Conservation (phyloP, 2,113 vertebrate genomes). For the Osmerus eperlanus region DNA sequence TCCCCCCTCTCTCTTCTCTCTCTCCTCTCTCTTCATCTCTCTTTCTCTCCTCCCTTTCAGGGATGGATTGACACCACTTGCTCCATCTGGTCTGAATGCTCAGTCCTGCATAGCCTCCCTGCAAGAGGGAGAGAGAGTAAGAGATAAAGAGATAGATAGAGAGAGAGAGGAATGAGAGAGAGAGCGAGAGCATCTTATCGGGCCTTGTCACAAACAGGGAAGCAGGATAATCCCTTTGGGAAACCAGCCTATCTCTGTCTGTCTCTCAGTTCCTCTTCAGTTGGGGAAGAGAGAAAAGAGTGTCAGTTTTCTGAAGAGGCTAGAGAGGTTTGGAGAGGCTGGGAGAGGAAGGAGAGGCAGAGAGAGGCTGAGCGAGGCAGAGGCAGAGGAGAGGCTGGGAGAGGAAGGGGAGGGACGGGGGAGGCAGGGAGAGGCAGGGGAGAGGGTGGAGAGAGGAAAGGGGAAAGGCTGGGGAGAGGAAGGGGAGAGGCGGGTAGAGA, state of each 20-base stretch:
- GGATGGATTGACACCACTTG: too few relatives aligned
- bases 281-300: constrained; percentile 15
- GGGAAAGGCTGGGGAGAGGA: not conserved
- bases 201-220: constrained; percentile 72
- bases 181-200: constrained; percentile 52
- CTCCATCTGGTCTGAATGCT: too few relatives aligned
- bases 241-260: constrained; percentile 35
- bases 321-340: not conserved
- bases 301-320: constrained; percentile 19
- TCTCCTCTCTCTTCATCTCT: not conserved
- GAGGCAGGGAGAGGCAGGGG: not conserved
- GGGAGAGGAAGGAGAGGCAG: not conserved
- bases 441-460: not conserved
- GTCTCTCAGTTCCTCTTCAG: constrained; percentile 45
- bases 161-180: not conserved
- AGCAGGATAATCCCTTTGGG: constrained; percentile 68
- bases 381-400: too few relatives aligned
- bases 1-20: not conserved
- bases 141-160: not conserved
- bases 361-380: not conserved
- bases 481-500: not conserved
- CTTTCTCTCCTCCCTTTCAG: not conserved
- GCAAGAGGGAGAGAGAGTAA: not conserved
- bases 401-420: not conserved
- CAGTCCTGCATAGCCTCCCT: too few relatives aligned